Conservation (phyloP, 2,797 vertebrate species). For the Spinus pinus region DNA sequence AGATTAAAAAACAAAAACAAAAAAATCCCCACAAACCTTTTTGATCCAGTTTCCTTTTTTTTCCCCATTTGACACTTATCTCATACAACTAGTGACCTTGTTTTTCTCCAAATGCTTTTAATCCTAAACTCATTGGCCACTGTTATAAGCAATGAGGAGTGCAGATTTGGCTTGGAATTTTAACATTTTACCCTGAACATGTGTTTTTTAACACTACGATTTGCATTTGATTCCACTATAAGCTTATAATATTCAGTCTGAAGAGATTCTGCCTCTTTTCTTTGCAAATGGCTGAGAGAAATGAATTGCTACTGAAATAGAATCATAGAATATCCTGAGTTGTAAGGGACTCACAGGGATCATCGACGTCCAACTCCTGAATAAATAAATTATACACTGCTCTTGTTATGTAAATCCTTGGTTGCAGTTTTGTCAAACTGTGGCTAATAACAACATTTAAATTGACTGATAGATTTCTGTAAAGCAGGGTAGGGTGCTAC, state of each 20-base stretch:
- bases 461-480: slow-evolving; percentile 49
- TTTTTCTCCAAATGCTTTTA: neutral
- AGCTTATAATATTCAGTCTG: neutral
- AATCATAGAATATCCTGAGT: neutral
- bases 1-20: neutral
- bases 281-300: neutral
- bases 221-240: neutral
- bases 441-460: slow-evolving; percentile 54
- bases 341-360: neutral
- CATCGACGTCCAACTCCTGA: neutral
- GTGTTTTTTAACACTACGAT: neutral
- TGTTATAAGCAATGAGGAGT: neutral
- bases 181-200: neutral
- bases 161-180: neutral
- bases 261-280: neutral
- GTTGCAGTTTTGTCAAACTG: slow-evolving; percentile 47
- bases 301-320: neutral
- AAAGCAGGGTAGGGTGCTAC: slow-evolving; percentile 61
- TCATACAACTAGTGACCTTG: neutral
- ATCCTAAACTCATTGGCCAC: neutral
- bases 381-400: neutral
- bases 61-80: neutral
- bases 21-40: accelerated
- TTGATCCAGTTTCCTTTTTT: neutral
- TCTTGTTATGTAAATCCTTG: slow-evolving; percentile 43